Evolutionary conservation across 2,797 vertebrate species (phyloP), one percentile per base, ranked within the genome.

Genomic region (Tragopan temminckii): DNA sequence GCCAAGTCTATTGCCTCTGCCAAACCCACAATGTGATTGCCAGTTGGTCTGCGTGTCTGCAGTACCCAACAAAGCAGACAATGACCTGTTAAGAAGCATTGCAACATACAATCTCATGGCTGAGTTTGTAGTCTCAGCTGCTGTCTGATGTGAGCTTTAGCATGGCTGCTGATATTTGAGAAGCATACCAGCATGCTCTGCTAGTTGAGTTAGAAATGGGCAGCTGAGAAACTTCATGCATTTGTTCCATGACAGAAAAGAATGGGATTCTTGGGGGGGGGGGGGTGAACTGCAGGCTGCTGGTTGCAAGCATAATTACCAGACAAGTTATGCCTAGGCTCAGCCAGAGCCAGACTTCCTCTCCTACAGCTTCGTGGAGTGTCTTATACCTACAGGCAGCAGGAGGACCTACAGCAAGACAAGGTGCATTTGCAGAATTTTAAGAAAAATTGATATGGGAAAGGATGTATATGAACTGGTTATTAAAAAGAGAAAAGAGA

Each of bases 271-370:
- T 50, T 7, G 48, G 24, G 48, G 13, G 24, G 48, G 21, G 25
- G 13, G 11, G 9, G 25, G 13, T 5, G 9, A 27, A 52, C 25
- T 27, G 1, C 7, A 23, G 33, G 59, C 67, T 90, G 31, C 35
- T 59, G 55, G 24, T 71, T 55, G 5, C 2, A 10, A 62, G 21
- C 19, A n/a, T 36, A 33, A 14, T 43, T 50, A 42, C 40, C 25
- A 59, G 59, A 33, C 3, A 33, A 50, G 40, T 1, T 38, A 27
- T 24, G 7, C 27, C 13, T 1, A 36, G 38, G 11, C 18, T 53
- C 1, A 0, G 3, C 9, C 4, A 7, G 43, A 20, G 36, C 7
- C 0, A 0, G 50, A 77, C 19, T 12, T 72, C 7, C 16, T 31
- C 25, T 64, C n/a, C 35, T 0, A 0, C 18, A 40, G 35, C 31